Conservation (phyloP, 2,888 invertebrate species). For the Tuberolachnus salignus region DNA sequence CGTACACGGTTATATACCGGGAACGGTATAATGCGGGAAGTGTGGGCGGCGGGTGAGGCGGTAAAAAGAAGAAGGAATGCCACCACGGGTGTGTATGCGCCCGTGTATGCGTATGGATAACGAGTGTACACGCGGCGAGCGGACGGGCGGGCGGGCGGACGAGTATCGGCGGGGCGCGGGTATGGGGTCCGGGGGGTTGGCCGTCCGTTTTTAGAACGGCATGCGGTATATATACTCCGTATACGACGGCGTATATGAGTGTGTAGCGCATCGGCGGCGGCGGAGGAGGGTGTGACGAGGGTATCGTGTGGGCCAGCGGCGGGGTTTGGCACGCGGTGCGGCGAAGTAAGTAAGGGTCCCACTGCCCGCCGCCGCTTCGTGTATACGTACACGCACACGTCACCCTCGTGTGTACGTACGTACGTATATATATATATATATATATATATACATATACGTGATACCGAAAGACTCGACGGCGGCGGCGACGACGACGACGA, state of each 20-base stretch:
- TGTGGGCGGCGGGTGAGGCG: not conserved
- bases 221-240: constrained; percentile 16
- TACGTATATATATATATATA: too few species aligned
- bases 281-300: constrained; percentile 34
- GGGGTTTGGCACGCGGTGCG: constrained; percentile 22
- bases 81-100: not conserved
- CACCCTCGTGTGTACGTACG: constrained; percentile 17
- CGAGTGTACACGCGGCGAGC: constrained; percentile 20
- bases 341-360: constrained; percentile 52
- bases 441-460: too few species aligned
- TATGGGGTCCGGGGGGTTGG: constrained; percentile 9
- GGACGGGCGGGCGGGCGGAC: constrained; percentile 22
- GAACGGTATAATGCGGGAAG: not conserved
- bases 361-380: constrained; percentile 2
- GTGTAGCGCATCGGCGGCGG: not conserved
- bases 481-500: too few species aligned
- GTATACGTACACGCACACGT: constrained; percentile 34
- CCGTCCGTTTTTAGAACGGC: constrained; percentile 52
- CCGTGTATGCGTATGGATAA: constrained; percentile 30
- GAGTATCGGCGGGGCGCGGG: constrained; percentile 1
- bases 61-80: constrained; percentile 39
- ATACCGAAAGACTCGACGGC: constrained; percentile 46
- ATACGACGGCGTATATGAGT: constrained; percentile 23
- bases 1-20: not conserved
- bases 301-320: not conserved